Evolutionary conservation across 2,113 vertebrate species (phyloP), one percentile per base, ranked within the genome.

Genomic region (Antechinus flavipes): DNA sequence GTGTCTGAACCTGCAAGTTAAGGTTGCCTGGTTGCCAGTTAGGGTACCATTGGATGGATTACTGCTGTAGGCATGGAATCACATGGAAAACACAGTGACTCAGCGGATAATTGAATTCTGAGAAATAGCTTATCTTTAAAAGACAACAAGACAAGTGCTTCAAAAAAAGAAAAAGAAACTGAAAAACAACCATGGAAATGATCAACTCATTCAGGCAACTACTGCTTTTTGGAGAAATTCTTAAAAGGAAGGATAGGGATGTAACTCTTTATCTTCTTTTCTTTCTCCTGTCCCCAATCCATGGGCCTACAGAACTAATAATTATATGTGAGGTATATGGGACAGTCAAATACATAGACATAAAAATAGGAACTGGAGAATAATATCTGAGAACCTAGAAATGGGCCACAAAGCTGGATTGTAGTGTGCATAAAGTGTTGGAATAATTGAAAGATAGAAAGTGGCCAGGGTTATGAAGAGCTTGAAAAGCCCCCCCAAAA

Each of bases 151-250:
- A 8, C 47, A 11, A 55, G 10, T 93, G 50, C 23, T 26, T 89
- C 91, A 93, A 96, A 89, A 94, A 23, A 95, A 94, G 53, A 56
- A 50, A 7, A 42, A 84, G 68, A 84, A 50, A 47, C 19, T 47
- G 26, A 24, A 56, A 91, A 52, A 90, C 10, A 47, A 22, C 25
- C 53, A 25, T 30, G 19, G 11, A 54, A 0, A 1, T 25, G 49
- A 23, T n/a, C 35, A 14, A 35, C 26, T 14, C 46, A 54, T n/a
- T 11, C 68, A 84, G 35, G 35, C 35, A 12, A 24, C 19, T 58
- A 53, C 26, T 58, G 92, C 35, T 47, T 26, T 9, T 4, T 47
- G 23, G 54, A 93, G 93, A 94, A 50, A 26, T 2, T 49, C 30
- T 8, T 27, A 19, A 89, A 30, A 58, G 30, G n/a, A 26, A 56